Base-by-base conservation (phyloP, 1,140 invertebrate genomes). In the Drosophila bipectinata region DNA sequence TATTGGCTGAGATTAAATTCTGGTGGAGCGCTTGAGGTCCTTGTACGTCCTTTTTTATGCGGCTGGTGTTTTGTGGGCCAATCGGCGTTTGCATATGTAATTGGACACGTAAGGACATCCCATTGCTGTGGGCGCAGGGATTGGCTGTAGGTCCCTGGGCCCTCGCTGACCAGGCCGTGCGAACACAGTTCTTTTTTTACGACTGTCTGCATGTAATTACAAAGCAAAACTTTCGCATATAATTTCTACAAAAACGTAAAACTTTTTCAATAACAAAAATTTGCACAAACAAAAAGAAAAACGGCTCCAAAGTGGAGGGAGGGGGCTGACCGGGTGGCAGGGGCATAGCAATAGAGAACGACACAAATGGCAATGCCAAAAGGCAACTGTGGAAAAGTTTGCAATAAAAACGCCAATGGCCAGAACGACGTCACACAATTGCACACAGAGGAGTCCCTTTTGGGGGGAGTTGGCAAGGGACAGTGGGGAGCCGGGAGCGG, bases 201-300 rank as follows among this genome's bases (percentile, higher is more conserved):
- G 63, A 66, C 51, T 69, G 72, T 39, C 57, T 71, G 82, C 78
- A 87, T 87, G 82, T 88, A 87, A 87, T 87, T 87, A 88, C 82
- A 87, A 88, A 78, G 74, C 78, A 82, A 82, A 87, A 87, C 78
- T 82, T 87, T 76, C 59, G 64, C 82, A 76, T 82, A 87, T 85
- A 78, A 76, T 79, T 88, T 79, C 64, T 64, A 67, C 75, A 79
- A 82, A 69, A 85, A 78, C 77, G 60, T 53, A 63, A 67, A 87
- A 87, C 84, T 87, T 87, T 87, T 87, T 88, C 84, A 87, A 87
- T 87, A 87, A 88, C 63, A 83, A 83, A 85, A 85, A 63, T 88
- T 69, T 32, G 48, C 67, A 69, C 58, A 48, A 69, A 57, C 69
- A 34, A 52, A 67, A 68, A 34, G 44, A 61, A 21, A 48, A 28